Base-by-base conservation (phyloP, 2,888 invertebrate species). In the Apodemia duryi region DNA sequence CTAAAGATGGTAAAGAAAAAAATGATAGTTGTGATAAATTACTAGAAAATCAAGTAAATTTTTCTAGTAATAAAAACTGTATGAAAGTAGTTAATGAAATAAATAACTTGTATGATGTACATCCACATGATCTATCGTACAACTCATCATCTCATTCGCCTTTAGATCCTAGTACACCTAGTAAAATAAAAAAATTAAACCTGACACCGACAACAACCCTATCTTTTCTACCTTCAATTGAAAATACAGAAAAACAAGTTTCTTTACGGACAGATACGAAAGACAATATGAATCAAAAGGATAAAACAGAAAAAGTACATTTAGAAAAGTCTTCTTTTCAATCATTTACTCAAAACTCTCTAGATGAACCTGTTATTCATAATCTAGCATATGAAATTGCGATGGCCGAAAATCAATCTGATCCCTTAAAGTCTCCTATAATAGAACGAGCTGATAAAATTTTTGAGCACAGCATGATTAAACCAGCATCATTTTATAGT, bases 171-270 rank as follows among this genome's bases (percentile, higher is more conserved):
- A 57, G 57, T 32, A 57, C 57, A 13, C 57, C 57, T 57, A 57
- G 35, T 57, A 13, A 35, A n/a, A 49, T 49, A 49, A 49, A 49
- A 29, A 57, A 57, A 13, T 10, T 57, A 13, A 32, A 35, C 32
- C 13, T 57, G 13, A 57, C 32, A 6, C 57, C 5, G 13, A 29
- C 5, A 10, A 29, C 10, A 57, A 32, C 32, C 9, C 6, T 35
- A n/a, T 57, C 57, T 57, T 57, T 57, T 13, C 6, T 35, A 32
- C 35, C 57, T 13, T 35, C 57, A 0, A n/a, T 60, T 13, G 57
- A 60, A 11, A 74, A 35, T 32, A 60, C 13, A n/a, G 57, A 60
- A 60, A 60, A 60, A 51, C n/a, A 51, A 51, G 49, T 21, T 51
- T 21, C 49, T 51, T 21, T 51, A 51, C 6, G n/a, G 49, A n/a